Evolutionary conservation across 64 coral and sea anemone species (phyloP), one percentile per base, ranked within the genome.

Genomic region (Pocillopora verrucosa): DNA sequence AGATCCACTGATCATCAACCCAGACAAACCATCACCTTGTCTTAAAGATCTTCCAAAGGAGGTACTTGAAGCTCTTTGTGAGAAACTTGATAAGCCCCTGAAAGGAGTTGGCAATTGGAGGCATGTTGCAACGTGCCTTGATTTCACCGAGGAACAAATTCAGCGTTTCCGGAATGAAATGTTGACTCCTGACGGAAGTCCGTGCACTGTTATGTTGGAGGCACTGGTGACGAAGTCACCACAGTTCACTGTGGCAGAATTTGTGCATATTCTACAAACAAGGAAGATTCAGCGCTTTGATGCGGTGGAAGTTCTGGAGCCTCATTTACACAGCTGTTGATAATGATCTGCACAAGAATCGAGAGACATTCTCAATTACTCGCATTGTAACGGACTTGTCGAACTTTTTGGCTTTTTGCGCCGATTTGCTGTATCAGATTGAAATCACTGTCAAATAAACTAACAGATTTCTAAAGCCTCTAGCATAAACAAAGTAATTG

Each of bases 171-270:
- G 82, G 4, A 22, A 25, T 72, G 65, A 70, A 58, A 26, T 59
- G 41, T 67, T 51, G 61, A 68, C 61, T 70, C 16, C 82, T 70
- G 82, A 68, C 57, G 61, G 64, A 56, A 85, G 65, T 65, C 82
- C 82, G 5, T 68, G 64, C 10, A 56, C 61, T 13, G 36, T 9
- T 11, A 45, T 85, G 45, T 38, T 73, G 2, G 4, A 85, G 1
- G 65, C 37, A 37, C 35, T 85, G 41, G 36, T 72, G 62, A 7
- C 17, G 26, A 72, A 14, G 41, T 26, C 10, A 9, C 82, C 82
- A 3, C 22, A 85, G 19, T 5, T 85, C 11, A 85, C 82, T 85
- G 82, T 85, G 1, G n/a, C 37, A 85, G 82, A 85, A 13, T 85
- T 85, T 85, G 82, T 72, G 36, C 38, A 58, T 5, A 72, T 57